A percentile compares a stretch with the other conserved stretches of the same genome.
phyloP scores from a whole-genome alignment of 2,888 invertebrate genomes.

The Nycteola revayana region DNA sequence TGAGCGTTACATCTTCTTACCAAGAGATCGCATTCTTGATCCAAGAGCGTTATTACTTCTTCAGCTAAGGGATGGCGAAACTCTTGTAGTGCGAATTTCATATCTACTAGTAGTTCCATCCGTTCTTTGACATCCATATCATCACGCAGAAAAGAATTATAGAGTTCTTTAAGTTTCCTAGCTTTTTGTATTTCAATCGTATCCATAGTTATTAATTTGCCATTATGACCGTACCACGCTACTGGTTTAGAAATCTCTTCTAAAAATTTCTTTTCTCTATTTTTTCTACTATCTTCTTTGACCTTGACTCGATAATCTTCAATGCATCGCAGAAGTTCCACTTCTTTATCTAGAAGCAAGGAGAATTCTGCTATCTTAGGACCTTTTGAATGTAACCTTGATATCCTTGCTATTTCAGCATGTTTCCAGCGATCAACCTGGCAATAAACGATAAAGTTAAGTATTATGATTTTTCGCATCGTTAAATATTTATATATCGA shows the following conservation, averaged over 20 bases:
- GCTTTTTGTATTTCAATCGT: constrained; percentile 91
- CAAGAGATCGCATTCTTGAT: constrained; percentile 87
- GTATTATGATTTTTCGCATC: no score
- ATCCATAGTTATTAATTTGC: constrained; percentile 88
- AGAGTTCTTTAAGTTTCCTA: constrained; percentile 87
- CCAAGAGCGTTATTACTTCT: constrained; percentile 84
- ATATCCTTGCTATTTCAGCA: constrained; percentile 84
- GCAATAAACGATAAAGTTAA: constrained; percentile 19
- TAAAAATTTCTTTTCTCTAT: constrained; percentile 83
- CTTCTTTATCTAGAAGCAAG: constrained; percentile 87
- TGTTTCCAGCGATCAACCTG: constrained; percentile 86
- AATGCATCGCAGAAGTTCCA: constrained; percentile 85
- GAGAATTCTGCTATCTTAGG: constrained; percentile 87
- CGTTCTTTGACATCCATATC: constrained; percentile 84
- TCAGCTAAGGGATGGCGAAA: constrained; percentile 81
- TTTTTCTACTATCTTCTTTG: constrained; percentile 81
- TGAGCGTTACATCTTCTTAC: constrained; percentile 82
- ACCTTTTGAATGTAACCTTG: constrained; percentile 84
- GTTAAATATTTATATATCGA: no score
- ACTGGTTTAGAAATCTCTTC: constrained; percentile 87
- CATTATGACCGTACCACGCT: constrained; percentile 88
- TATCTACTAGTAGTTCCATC: constrained; percentile 85
- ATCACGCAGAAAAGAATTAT: constrained; percentile 84
- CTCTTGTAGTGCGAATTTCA: constrained; percentile 85
- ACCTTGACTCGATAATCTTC: constrained; percentile 85